These are phyloP conservation scores for Leuciscus waleckii DNA, from an alignment of 2,797 vertebrate genomes.

Conservation along the genomic window DNA sequence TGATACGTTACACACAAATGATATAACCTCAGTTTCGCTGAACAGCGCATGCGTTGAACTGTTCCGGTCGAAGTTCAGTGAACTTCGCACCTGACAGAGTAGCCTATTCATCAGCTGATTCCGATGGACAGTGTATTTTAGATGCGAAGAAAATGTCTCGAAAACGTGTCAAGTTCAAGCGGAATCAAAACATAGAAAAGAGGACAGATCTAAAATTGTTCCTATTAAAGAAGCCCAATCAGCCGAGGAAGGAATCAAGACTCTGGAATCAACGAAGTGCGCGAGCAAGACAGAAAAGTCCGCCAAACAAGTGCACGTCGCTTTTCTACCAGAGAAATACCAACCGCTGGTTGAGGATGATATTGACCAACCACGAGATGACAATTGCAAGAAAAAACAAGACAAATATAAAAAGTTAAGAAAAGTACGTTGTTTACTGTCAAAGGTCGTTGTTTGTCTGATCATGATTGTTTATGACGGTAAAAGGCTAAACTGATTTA, in stretches of 20 bases:
- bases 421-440: conserved; percentile 48
- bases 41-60: conserved; percentile 24
- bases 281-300: conserved; percentile 36
- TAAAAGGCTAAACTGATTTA: not conserved
- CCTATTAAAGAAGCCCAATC: conserved; percentile 4
- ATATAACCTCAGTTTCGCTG: not conserved
- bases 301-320: conserved; percentile 52
- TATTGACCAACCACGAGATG: conserved; percentile 9
- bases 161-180: conserved; percentile 38
- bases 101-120: not conserved
- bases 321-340: conserved; percentile 56
- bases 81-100: conserved; percentile 26
- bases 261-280: not conserved
- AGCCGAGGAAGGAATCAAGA: not conserved
- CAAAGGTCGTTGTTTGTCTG: not conserved
- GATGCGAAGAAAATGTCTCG: conserved; percentile 22
- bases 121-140: not conserved
- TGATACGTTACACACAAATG: not conserved
- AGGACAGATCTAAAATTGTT: conserved; percentile 34
- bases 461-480: not conserved
- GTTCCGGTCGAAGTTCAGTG: not conserved
- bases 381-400: conserved; percentile 18
- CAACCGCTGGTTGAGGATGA: conserved; percentile 53
- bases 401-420: conserved; percentile 52
- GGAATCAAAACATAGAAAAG: conserved; percentile 31